Evolutionary conservation across 1,140 invertebrate species (phyloP).

Genomic region (Calosoma granatense): DNA sequence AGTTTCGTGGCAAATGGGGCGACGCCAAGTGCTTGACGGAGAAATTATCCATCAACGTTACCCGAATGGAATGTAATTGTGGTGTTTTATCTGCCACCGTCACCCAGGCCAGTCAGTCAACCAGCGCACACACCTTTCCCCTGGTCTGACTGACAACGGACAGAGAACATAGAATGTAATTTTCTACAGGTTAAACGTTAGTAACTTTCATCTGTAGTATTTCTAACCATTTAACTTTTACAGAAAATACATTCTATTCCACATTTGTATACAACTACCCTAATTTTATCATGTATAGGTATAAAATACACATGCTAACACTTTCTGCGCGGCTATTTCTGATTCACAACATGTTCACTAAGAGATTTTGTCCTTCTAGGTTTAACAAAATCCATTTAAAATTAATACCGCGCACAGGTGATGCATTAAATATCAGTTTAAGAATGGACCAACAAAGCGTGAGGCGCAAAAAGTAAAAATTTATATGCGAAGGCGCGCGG

Average conservation of each 20-base stretch:
- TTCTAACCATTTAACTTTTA: too few relatives aligned
- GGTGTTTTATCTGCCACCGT: not conserved
- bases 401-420: not conserved
- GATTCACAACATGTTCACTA: not conserved
- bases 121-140: not conserved
- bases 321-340: too few relatives aligned
- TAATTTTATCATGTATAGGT: too few relatives aligned
- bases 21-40: not conserved
- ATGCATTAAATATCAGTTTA: not conserved
- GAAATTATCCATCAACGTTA: not conserved
- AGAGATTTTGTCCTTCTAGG: not conserved
- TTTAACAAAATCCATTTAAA: not conserved
- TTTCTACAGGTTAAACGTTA: too few relatives aligned
- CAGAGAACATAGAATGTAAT: too few relatives aligned
- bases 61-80: not conserved
- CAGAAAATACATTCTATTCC: too few relatives aligned
- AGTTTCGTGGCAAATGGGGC: not conserved
- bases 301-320: too few relatives aligned
- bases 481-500: not conserved
- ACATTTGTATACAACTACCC: too few relatives aligned
- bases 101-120: not conserved
- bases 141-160: not conserved
- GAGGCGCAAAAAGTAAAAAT: not conserved
- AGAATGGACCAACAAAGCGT: not conserved
- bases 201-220: too few relatives aligned